These are phyloP conservation scores for Lypha dubia DNA, from an alignment of 2,888 invertebrate genomes.

Conservation along the genomic window DNA sequence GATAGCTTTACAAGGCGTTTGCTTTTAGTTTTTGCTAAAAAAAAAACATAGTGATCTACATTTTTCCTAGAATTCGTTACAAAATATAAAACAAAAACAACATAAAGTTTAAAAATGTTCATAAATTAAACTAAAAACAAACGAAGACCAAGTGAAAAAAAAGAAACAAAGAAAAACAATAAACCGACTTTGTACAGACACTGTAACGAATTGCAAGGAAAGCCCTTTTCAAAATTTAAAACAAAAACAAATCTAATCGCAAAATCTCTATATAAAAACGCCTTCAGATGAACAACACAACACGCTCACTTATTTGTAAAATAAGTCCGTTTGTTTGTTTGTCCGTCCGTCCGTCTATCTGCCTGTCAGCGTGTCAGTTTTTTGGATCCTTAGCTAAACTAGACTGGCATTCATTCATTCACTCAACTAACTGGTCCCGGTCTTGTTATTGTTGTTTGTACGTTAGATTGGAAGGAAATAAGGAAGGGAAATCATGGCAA, in stretches of 20 bases:
- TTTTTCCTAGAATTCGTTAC: conserved; percentile 52
- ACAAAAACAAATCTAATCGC: conserved; percentile 45
- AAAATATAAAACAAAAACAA: neutral
- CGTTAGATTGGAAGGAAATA: conserved; percentile 52
- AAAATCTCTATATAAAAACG: conserved; percentile 51
- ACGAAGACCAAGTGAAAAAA: conserved; percentile 25
- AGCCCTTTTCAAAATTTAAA: conserved; percentile 36
- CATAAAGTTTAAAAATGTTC: neutral
- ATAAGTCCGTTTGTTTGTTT: neutral
- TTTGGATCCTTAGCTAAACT: conserved; percentile 12
- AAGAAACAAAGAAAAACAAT: neutral
- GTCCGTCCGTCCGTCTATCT: neutral
- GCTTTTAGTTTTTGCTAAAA: conserved; percentile 8
- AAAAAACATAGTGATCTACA: conserved; percentile 44
- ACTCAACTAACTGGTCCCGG: conserved; percentile 1
- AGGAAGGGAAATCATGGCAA: conserved; percentile 55
- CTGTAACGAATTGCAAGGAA: conserved; percentile 4
- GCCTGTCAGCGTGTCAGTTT: neutral
- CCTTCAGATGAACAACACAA: conserved; percentile 30
- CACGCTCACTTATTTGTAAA: conserved; percentile 39
- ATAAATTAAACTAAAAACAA: conserved; percentile 47
- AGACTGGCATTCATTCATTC: conserved; percentile 7
- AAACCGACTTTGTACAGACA: neutral
- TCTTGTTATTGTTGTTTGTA: conserved; percentile 23
- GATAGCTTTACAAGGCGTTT: conserved; percentile 11